Evolutionary conservation across 2,113 vertebrate species (phyloP).

Genomic region (Urocynchramus pylzowi): DNA sequence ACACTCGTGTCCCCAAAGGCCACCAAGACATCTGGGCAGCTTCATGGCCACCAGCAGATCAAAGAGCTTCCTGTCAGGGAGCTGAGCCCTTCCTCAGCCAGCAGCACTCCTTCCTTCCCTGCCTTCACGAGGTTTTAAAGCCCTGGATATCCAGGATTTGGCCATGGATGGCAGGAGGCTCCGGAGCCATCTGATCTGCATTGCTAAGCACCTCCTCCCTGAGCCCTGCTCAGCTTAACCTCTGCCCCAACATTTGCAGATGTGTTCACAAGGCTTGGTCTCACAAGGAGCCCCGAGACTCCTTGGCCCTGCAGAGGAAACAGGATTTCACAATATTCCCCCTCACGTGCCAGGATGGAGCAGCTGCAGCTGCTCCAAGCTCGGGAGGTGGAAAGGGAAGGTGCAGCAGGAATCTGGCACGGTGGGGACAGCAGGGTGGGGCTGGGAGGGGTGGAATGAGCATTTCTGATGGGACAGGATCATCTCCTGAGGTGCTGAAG

Average conservation of each 20-base stretch:
- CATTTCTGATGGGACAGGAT: rapidly evolving
- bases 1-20: rapidly evolving
- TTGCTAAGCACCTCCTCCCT: not conserved
- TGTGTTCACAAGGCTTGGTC: not conserved
- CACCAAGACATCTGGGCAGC: not conserved
- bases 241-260: not conserved
- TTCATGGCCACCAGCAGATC: not conserved
- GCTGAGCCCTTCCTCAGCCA: not conserved
- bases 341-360: rapidly evolving
- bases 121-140: not conserved
- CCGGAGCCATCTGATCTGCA: not conserved
- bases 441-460: not conserved
- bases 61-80: not conserved
- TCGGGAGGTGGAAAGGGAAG: not conserved
- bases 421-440: not conserved
- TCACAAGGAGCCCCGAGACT: not conserved
- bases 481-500: not conserved
- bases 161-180: not conserved
- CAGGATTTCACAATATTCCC: not conserved
- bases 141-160: not conserved
- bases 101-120: not conserved
- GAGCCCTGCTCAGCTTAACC: not conserved
- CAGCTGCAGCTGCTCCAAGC: rapidly evolving
- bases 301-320: not conserved
- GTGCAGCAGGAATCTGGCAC: rapidly evolving